Conservation (phyloP, 2,888 invertebrate genomes). For the Cephalotes varians region DNA sequence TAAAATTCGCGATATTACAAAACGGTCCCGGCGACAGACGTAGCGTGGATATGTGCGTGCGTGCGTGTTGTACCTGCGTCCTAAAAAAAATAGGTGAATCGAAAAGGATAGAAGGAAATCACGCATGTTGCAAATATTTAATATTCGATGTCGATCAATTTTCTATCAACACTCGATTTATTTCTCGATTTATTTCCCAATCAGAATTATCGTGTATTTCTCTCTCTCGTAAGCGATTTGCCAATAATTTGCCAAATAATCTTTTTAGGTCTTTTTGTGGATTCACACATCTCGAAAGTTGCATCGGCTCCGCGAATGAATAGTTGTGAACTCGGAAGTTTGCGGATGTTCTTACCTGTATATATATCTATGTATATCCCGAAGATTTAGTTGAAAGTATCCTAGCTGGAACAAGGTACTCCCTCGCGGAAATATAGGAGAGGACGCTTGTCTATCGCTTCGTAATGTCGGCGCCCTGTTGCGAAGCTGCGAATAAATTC, state of each 20-base stretch:
- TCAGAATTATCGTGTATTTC: neutral
- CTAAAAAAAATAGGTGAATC: neutral
- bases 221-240: conserved; percentile 3
- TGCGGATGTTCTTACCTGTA: conserved; percentile 32
- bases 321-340: conserved; percentile 50
- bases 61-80: neutral
- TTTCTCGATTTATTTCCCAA: neutral
- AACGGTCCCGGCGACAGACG: conserved; percentile 13
- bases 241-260: neutral
- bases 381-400: conserved; percentile 35
- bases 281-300: neutral
- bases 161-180: neutral
- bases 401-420: conserved; percentile 38
- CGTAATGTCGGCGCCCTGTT: conserved; percentile 43
- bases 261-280: conserved; percentile 18
- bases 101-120: neutral
- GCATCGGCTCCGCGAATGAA: conserved; percentile 3
- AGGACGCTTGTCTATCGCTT: conserved; percentile 47
- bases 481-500: conserved; percentile 45
- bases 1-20: conserved; percentile 55
- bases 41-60: conserved; percentile 23
- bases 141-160: neutral
- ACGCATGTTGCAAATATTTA: neutral
- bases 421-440: conserved; percentile 23
- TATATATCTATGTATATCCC: neutral